These are phyloP conservation scores for Serinus canaria DNA, from an alignment of 2,113 vertebrate genomes.

Conservation along the genomic window DNA sequence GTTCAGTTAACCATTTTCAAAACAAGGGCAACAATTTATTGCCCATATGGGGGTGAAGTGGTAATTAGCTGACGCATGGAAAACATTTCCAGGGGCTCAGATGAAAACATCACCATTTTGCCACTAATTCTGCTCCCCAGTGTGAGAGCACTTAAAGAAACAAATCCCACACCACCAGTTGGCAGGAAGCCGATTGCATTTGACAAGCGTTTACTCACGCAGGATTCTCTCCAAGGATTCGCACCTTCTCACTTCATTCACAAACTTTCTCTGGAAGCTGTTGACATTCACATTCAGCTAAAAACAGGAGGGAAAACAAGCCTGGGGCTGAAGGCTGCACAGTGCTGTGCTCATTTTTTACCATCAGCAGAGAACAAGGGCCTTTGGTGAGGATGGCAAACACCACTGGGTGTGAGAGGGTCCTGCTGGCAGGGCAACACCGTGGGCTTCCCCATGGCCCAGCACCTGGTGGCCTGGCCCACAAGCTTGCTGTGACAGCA, in stretches of 20 bases:
- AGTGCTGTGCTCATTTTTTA: neutral
- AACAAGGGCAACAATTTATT: slow-evolving; percentile 7
- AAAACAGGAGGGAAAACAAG: slow-evolving; percentile 40
- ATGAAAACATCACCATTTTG: slow-evolving; percentile 29
- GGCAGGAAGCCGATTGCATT: neutral
- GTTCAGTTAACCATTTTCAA: slow-evolving; percentile 4
- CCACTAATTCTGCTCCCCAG: neutral
- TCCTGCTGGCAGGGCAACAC: neutral
- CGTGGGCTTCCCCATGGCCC: neutral
- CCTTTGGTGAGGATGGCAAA: rapidly evolving
- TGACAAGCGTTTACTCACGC: slow-evolving; percentile 67
- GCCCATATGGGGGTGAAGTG: neutral
- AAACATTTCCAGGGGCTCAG: slow-evolving; percentile 15
- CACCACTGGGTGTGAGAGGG: neutral
- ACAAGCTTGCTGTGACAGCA: neutral
- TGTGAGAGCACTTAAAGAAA: slow-evolving; percentile 31
- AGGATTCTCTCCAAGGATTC: slow-evolving; percentile 82
- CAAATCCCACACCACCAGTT: slow-evolving; percentile 12
- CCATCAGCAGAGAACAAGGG: neutral
- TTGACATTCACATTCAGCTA: slow-evolving; percentile 78
- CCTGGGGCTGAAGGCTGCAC: neutral
- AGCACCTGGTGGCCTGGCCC: neutral
- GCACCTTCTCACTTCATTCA: slow-evolving; percentile 82
- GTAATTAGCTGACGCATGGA: neutral
- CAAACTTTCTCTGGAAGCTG: slow-evolving; percentile 82